Percentiles rank a stretch among this genome's conserved stretches.
Evolutionary conservation across 2,888 invertebrate species (phyloP).

Genomic region (Brenthis daphne): DNA sequence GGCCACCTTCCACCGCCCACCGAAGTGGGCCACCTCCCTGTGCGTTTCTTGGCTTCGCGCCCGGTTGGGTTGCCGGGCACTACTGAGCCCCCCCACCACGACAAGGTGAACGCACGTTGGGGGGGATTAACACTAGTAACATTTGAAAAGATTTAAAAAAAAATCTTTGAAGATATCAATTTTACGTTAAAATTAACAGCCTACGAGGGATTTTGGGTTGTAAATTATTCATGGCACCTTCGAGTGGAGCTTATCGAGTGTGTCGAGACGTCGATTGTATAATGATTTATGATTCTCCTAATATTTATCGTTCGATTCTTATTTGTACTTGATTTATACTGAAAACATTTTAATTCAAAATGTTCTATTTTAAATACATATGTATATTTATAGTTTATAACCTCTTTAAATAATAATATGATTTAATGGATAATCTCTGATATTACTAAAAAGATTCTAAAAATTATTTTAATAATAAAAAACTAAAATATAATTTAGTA

Average conservation of each 20-base stretch:
- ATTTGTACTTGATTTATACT: conserved; percentile 8
- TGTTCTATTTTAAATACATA: neutral
- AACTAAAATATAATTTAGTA: no score
- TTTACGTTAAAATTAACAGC: conserved; percentile 1
- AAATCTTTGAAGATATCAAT: conserved; percentile 2
- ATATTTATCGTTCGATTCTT: conserved; percentile 5
- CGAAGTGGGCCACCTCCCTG: no score
- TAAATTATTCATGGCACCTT: conserved; percentile 37
- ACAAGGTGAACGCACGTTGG: no score
- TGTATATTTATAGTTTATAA: neutral
- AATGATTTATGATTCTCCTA: conserved; percentile 33
- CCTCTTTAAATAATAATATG: no score
- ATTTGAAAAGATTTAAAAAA: neutral
- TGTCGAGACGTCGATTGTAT: conserved; percentile 17
- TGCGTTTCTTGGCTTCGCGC: no score
- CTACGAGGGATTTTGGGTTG: conserved; percentile 18
- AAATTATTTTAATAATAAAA: no score
- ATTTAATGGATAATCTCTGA: no score
- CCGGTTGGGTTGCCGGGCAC: no score
- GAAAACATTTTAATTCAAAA: neutral
- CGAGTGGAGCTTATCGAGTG: conserved; percentile 31
- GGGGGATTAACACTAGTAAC: no score
- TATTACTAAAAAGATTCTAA: no score
- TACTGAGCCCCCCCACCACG: no score
- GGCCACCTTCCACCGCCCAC: no score